Conservation (phyloP, 2,113 vertebrate species). For the Andinoacara biseriatus region DNA sequence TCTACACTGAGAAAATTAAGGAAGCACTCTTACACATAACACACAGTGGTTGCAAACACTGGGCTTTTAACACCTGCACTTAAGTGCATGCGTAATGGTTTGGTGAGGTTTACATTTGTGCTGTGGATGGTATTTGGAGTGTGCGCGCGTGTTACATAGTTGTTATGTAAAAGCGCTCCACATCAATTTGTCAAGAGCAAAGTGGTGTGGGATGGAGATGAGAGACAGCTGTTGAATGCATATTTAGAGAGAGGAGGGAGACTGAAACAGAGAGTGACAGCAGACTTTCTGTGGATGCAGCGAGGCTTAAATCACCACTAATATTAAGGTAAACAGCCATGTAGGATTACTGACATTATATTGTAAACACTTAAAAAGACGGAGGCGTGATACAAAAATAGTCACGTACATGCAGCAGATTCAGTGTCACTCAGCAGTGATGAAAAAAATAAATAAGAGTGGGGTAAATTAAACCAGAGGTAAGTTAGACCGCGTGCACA, state of each 20-base stretch:
- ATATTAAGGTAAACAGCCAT: constrained; percentile 10
- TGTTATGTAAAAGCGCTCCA: constrained; percentile 75
- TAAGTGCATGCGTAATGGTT: constrained; percentile 34
- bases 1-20: constrained; percentile 34
- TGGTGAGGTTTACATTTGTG: constrained; percentile 47
- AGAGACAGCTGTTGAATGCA: constrained; percentile 79
- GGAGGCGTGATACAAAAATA: neutral
- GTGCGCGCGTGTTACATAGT: constrained; percentile 46
- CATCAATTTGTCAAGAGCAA: constrained; percentile 77
- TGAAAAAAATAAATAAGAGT: constrained; percentile 30
- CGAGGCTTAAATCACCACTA: constrained; percentile 29
- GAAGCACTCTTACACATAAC: constrained; percentile 23
- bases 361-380: constrained; percentile 14
- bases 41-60: neutral
- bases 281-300: constrained; percentile 23
- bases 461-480: constrained; percentile 54
- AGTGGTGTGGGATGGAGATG: constrained; percentile 74
- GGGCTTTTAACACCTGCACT: constrained; percentile 51
- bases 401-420: neutral
- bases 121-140: constrained; percentile 45
- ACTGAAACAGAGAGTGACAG: constrained; percentile 53
- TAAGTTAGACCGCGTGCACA: constrained; percentile 42
- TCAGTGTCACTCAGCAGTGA: constrained; percentile 18
- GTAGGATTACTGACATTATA: constrained; percentile 2
- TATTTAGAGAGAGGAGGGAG: constrained; percentile 66